A percentile compares a stretch with the other conserved stretches of the same genome.
Conservation (phyloP, 2,888 invertebrate species). For the Pasiphila rectangulata region DNA sequence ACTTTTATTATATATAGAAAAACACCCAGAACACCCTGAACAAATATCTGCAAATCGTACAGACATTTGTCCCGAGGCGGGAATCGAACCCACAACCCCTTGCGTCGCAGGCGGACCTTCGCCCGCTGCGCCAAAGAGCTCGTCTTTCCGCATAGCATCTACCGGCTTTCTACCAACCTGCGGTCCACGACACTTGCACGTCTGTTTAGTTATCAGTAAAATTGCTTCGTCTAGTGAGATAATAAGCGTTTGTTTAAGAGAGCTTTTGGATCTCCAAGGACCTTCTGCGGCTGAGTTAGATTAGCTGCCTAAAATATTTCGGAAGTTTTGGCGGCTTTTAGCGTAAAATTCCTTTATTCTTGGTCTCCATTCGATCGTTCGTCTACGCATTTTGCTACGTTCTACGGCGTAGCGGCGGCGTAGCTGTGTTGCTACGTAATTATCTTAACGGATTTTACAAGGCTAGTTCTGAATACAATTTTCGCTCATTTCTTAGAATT, state of each 20-base stretch:
- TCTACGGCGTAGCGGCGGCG: neutral
- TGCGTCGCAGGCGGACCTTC: too few relatives aligned
- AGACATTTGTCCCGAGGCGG: too few relatives aligned
- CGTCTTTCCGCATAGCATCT: neutral
- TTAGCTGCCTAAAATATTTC: constrained; percentile 4
- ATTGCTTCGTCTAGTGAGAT: constrained; percentile 34
- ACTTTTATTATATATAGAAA: too few relatives aligned
- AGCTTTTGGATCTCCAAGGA: constrained; percentile 21
- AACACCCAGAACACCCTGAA: too few relatives aligned
- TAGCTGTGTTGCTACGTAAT: neutral
- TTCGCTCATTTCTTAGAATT: too few relatives aligned
- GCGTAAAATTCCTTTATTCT: neutral
- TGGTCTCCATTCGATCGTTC: neutral
- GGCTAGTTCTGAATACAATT: too few relatives aligned
- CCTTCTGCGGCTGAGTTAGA: constrained; percentile 13
- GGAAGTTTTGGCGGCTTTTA: constrained; percentile 1
- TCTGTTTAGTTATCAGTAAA: constrained; percentile 42
- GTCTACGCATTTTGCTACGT: neutral
- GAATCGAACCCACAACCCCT: too few relatives aligned
- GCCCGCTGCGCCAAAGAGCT: too few relatives aligned
- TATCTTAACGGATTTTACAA: neutral
- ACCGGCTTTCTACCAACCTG: neutral
- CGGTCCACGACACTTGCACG: constrained; percentile 32
- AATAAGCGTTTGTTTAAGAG: constrained; percentile 33
- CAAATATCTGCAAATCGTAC: too few relatives aligned